Evolutionary conservation across 1,140 invertebrate species (phyloP), one percentile per base, ranked within the genome.

Genomic region (Listronotus bonariensis): DNA sequence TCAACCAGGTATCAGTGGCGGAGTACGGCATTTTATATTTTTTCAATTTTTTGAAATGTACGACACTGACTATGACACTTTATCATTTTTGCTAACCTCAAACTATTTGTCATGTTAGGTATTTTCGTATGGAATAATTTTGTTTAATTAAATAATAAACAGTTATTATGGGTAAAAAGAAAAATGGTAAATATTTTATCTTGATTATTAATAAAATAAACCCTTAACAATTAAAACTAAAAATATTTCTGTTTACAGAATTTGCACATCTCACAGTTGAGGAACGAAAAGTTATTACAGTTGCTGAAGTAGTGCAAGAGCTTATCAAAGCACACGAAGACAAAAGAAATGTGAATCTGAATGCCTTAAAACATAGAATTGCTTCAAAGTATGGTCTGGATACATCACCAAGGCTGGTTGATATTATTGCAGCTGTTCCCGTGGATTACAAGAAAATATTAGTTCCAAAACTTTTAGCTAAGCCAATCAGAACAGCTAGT

Each of bases 401-500:
- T 48, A 90, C 89, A 40, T 95, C 97, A n/a, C 97, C 97, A 0
- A 84, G 92, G 68, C 82, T 99, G 0, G 95, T 98, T 2, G 98
- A 99, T 80, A 99, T 99, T 14, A 99, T 99, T 71, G 95, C 97
- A 48, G 97, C 96, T 32, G 96, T 99, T 12, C 97, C 98, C 10
- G 80, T 86, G 5, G 91, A 99, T 74, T 90, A 93, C 52, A 95
- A 93, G 78, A 93, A 91, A 78, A 88, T 92, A 68, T 81, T 99
- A 18, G 76, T 98, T 6, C 97, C 98, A 0, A 99, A 98, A 82
- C 79, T 98, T 14, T 89, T 92, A 75, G 93, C 93, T 0, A 98
- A 98, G 80, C 96, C 96, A n/a, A 93, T 99, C 36, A 83, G 97
- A 73, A 99, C 97, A 43, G 97, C 97, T 1, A 98, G 95, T 82